A percentile compares a stretch with the other conserved stretches of the same genome.
phyloP scores from a whole-genome alignment of 2,113 vertebrate genomes.

The Bambusicola thoracicus region DNA sequence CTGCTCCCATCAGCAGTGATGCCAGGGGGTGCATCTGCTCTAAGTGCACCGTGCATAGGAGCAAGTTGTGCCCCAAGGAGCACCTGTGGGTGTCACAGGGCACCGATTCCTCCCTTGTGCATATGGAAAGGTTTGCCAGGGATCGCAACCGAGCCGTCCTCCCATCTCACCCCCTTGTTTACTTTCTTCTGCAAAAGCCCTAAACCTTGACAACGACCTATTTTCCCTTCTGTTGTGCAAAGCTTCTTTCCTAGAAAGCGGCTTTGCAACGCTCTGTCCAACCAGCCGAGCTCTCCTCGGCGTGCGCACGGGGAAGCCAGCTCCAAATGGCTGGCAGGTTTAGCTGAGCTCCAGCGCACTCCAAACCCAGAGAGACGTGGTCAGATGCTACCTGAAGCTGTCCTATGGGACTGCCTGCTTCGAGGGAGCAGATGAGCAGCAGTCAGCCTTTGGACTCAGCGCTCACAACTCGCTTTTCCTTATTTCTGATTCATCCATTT shows the following conservation, averaged over 20 bases:
- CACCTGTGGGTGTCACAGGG: not conserved
- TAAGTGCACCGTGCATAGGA: not conserved
- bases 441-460: not conserved
- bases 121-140: not conserved
- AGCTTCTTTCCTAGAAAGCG: conserved; percentile 71
- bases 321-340: not conserved
- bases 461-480: not conserved
- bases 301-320: not conserved
- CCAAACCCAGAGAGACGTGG: not conserved
- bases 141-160: not conserved
- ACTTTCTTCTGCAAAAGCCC: conserved; percentile 12
- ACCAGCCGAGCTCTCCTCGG: not conserved
- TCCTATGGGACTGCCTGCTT: not conserved
- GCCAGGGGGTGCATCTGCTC: not conserved
- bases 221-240: conserved; percentile 48
- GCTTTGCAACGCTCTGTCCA: not conserved
- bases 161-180: conserved; percentile 11
- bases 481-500: not conserved
- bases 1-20: rapidly evolving
- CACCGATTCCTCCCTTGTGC: not conserved
- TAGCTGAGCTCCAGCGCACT: not conserved
- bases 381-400: conserved; percentile 1
- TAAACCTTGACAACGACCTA: conserved; percentile 55
- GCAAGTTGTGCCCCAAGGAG: not conserved
- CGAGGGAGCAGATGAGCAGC: not conserved